A percentile compares a stretch with the other conserved stretches of the same genome.
These are phyloP conservation scores for Phalloptychus januarius DNA, from an alignment of 2,797 vertebrate genomes.

Conservation along the genomic window DNA sequence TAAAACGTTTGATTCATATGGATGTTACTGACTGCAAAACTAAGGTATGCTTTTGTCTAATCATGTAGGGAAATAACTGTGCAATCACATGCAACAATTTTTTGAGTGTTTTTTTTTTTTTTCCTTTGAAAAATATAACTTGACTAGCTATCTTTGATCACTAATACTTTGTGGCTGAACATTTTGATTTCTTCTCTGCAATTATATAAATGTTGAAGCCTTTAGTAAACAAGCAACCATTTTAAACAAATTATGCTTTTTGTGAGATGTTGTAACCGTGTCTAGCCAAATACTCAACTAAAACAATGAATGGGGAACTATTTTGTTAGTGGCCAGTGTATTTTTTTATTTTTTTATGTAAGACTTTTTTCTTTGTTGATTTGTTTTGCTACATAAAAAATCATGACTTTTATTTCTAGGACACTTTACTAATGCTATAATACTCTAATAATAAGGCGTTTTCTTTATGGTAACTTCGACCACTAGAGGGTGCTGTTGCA, in stretches of 20 bases:
- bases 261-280: slow-evolving; percentile 47
- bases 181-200: slow-evolving; percentile 9
- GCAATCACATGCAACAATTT: slow-evolving; percentile 41
- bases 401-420: slow-evolving; percentile 11
- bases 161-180: slow-evolving; percentile 36
- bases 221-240: slow-evolving; percentile 35
- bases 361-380: slow-evolving; percentile 50
- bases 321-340: slow-evolving; percentile 24
- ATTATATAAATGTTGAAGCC: slow-evolving; percentile 22
- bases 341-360: slow-evolving; percentile 24
- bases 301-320: slow-evolving; percentile 7
- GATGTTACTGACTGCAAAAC: slow-evolving; percentile 34
- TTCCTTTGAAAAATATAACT: not conserved
- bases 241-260: not conserved
- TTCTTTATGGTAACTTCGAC: slow-evolving; percentile 39
- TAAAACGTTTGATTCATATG: slow-evolving; percentile 51
- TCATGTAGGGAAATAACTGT: slow-evolving; percentile 48
- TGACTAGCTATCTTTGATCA: slow-evolving; percentile 27
- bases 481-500: slow-evolving; percentile 69
- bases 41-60: slow-evolving; percentile 32
- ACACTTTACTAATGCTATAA: slow-evolving; percentile 13
- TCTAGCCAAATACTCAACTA: not conserved
- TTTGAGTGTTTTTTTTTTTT: not conserved
- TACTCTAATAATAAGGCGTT: slow-evolving; percentile 45
- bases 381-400: slow-evolving; percentile 9